Percentiles rank a stretch among this genome's conserved stretches.
Evolutionary conservation across 37 sponge, comb jelly and placozoan species (phyloP).

Genomic region (Oopsacas minuta): DNA sequence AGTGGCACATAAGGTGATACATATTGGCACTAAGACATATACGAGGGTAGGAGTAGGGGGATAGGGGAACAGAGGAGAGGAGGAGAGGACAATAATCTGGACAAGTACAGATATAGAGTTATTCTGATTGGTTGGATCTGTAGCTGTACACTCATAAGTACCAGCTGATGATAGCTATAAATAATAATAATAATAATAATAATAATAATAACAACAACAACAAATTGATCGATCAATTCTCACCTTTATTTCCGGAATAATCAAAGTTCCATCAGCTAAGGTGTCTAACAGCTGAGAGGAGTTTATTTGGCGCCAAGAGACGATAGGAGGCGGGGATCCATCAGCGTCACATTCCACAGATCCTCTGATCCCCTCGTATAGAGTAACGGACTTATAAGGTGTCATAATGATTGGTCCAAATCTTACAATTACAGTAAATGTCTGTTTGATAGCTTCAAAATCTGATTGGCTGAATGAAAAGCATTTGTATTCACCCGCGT

Average conservation of each 20-base stretch:
- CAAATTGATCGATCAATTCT: too few species aligned
- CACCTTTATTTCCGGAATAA: too few species aligned
- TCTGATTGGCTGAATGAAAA: neutral
- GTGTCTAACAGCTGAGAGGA: neutral
- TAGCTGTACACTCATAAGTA: neutral
- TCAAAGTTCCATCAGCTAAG: too few species aligned
- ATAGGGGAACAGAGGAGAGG: neutral
- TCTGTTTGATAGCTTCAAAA: neutral
- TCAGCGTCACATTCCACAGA: neutral
- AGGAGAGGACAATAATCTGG: neutral
- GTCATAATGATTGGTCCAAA: neutral
- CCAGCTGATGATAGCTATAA: neutral
- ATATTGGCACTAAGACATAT: neutral
- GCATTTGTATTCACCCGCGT: neutral
- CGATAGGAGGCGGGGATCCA: neutral
- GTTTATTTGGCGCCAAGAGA: neutral
- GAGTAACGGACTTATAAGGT: neutral
- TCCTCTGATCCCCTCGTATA: neutral
- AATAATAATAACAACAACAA: too few species aligned
- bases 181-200: too few species aligned
- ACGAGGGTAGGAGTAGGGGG: neutral
- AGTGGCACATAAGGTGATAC: neutral
- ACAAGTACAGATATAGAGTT: neutral
- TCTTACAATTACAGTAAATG: neutral
- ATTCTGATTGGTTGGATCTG: neutral